A percentile compares a stretch with the other conserved stretches of the same genome.
Conservation (phyloP, 2,797 vertebrate species). For the Lacerta bilineata region DNA sequence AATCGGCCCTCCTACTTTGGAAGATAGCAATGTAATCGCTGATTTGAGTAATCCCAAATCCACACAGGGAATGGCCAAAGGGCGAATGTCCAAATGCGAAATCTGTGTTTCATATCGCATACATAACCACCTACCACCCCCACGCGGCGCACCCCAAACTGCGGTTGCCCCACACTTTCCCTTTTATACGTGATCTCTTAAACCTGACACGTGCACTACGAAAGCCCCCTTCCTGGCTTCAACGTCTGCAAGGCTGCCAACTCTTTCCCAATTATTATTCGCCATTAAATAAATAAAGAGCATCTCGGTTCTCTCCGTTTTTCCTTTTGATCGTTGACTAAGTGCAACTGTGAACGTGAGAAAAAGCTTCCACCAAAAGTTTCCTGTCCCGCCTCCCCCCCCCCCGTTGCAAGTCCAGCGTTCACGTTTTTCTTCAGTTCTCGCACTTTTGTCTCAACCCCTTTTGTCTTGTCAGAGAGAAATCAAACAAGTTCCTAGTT, state of each 20-base stretch:
- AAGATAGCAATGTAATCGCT: no score
- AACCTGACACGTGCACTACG: background rate
- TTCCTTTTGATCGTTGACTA: background rate
- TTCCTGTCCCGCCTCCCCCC: background rate
- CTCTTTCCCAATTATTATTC: background rate
- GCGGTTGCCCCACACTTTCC: background rate
- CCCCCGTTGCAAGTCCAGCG: background rate
- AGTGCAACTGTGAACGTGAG: background rate
- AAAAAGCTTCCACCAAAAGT: background rate
- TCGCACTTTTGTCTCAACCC: constrained; percentile 68
- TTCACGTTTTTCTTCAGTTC: constrained; percentile 48
- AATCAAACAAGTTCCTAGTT: constrained; percentile 73
- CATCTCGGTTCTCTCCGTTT: background rate
- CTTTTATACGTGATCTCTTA: background rate
- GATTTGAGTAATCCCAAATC: background rate
- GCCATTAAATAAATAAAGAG: background rate
- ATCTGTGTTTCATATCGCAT: background rate
- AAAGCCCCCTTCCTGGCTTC: background rate
- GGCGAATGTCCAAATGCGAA: background rate
- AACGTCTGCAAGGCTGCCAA: background rate
- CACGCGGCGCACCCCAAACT: background rate
- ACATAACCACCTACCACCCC: no score
- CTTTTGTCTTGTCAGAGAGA: constrained; percentile 65
- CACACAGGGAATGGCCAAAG: no score
- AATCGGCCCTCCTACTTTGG: background rate